Evolutionary conservation across 1,140 invertebrate genomes (phyloP).

Genomic region (Drosophila lacertosa): DNA sequence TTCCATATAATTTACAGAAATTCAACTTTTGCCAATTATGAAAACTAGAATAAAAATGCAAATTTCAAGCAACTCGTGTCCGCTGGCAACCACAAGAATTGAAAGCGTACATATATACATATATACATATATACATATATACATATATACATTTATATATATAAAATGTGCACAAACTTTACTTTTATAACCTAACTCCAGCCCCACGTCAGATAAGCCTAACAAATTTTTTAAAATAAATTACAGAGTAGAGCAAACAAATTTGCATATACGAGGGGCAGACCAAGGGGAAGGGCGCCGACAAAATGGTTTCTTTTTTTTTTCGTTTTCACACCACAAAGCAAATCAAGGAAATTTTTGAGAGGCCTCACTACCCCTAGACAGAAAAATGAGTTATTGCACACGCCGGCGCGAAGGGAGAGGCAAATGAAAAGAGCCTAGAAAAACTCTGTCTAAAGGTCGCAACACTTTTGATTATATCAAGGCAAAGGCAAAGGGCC

Average conservation of each 20-base stretch:
- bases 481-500: constrained; percentile 54
- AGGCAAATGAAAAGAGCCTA: constrained; percentile 30
- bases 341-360: constrained; percentile 77
- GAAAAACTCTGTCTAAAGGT: constrained; percentile 47
- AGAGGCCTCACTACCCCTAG: constrained; percentile 42
- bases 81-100: constrained; percentile 44
- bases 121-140: no score
- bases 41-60: constrained; percentile 77
- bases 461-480: constrained; percentile 78
- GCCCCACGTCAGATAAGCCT: constrained; percentile 69
- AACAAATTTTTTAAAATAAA: constrained; percentile 82
- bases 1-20: constrained; percentile 69
- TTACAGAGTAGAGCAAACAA: constrained; percentile 81
- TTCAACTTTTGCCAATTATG: constrained; percentile 73
- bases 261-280: constrained; percentile 67
- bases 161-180: constrained; percentile 54
- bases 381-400: constrained; percentile 76
- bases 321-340: constrained; percentile 72
- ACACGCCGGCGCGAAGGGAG: constrained; percentile 48
- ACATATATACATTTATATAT: no score
- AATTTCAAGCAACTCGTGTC: constrained; percentile 68
- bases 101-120: constrained; percentile 24
- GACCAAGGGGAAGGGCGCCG: not conserved
- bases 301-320: constrained; percentile 40
- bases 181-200: constrained; percentile 25